A percentile compares a stretch with the other conserved stretches of the same genome.
These are phyloP conservation scores for Gobio gobio DNA, from an alignment of 2,113 vertebrate species.

Conservation along the genomic window DNA sequence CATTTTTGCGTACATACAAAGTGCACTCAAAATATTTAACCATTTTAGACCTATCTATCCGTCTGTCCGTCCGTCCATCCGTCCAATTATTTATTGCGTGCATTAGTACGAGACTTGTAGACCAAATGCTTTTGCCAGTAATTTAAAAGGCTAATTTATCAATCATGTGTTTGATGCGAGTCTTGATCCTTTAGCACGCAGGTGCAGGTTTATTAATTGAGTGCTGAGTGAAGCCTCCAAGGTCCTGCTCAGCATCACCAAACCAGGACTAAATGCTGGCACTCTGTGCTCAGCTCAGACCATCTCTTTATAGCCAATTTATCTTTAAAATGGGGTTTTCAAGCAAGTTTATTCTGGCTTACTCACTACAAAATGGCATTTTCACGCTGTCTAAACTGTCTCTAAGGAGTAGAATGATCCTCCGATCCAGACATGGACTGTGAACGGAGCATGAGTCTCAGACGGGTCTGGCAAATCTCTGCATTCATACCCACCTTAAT, in stretches of 20 bases:
- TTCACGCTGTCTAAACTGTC: not conserved
- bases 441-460: constrained; percentile 44
- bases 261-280: constrained; percentile 4
- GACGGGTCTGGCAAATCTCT: constrained; percentile 46
- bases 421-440: constrained; percentile 21
- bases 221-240: constrained; percentile 47
- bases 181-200: constrained; percentile 9
- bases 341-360: not conserved
- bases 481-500: constrained; percentile 52
- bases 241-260: constrained; percentile 52
- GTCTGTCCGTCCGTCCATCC: too few relatives aligned
- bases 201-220: constrained; percentile 59
- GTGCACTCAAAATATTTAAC: not conserved
- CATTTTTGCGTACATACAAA: not conserved
- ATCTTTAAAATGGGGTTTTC: not conserved
- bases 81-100: too few relatives aligned
- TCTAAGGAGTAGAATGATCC: constrained; percentile 4
- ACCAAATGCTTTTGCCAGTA: not conserved
- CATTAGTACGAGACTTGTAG: not conserved
- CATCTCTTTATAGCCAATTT: not conserved
- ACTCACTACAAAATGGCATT: not conserved
- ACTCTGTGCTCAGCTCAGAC: not conserved
- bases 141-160: not conserved
- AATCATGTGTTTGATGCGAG: not conserved
- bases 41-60: too few relatives aligned